Percentiles rank a stretch among this genome's conserved stretches.
phyloP scores from a whole-genome alignment of 2,888 invertebrate species.

The Lycophotia porphyrea region DNA sequence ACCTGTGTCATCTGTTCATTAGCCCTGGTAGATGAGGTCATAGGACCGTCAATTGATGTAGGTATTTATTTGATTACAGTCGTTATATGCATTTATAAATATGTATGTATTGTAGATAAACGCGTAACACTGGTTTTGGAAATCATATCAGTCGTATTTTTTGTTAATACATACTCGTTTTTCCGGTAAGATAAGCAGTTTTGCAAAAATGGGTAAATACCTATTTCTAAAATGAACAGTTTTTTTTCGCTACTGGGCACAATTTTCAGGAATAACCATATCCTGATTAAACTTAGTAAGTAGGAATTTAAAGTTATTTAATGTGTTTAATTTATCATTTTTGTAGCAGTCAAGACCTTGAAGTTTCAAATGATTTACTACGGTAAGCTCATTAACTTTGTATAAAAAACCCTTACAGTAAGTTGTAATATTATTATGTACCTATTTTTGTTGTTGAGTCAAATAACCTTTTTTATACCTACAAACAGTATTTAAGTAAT shows the following conservation, averaged over 20 bases:
- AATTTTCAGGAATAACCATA: not conserved
- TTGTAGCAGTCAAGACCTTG: not conserved
- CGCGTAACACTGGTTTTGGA: conserved; percentile 13
- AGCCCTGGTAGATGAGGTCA: conserved; percentile 22
- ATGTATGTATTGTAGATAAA: conserved; percentile 17
- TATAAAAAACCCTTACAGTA: conserved; percentile 1
- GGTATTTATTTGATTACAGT: not conserved
- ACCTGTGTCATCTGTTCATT: conserved; percentile 14
- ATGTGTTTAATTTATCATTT: not conserved
- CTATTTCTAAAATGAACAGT: not conserved
- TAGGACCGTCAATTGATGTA: conserved; percentile 12
- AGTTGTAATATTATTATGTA: conserved; percentile 1
- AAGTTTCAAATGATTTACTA: conserved; percentile 5
- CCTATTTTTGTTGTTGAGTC: not conserved
- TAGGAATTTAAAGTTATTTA: not conserved
- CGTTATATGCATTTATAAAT: conserved; percentile 5
- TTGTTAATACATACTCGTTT: conserved; percentile 15
- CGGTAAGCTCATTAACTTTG: not conserved
- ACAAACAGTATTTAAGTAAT: not conserved
- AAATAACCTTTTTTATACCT: not conserved
- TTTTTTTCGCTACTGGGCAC: not conserved
- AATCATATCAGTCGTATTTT: conserved; percentile 22
- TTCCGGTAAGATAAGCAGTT: conserved; percentile 27
- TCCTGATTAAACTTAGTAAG: not conserved
- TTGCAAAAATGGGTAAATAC: not conserved